Base-by-base conservation (phyloP, 1,140 invertebrate genomes). In the Drosophila ercepeae region DNA sequence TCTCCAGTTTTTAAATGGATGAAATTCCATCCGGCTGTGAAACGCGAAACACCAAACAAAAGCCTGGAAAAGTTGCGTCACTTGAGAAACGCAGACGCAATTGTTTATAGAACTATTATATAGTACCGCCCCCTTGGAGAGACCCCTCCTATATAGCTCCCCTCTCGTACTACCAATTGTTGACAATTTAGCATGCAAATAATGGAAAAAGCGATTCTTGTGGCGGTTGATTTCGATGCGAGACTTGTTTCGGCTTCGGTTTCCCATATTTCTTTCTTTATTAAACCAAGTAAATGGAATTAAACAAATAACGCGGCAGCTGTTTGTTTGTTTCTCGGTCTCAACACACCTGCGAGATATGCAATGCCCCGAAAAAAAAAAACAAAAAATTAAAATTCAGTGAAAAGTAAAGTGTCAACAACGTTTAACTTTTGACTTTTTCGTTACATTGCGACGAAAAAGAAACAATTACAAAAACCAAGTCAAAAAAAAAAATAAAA, bases 341-440 rank as follows among this genome's bases (percentile, higher is more conserved):
- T 78, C 60, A 73, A 78, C 75, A 78, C 75, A 78, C 75, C 75
- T 77, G 75, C 59, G 42, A 54, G 21, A 2, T 2, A 29, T 77
- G 75, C 69, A 78, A 23, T 61, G 51, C 41, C 68, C 51, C 46
- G 72, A 78, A 71, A 58, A 50, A n/a, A 53, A 13, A 50, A 50
- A 11, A 11, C 19, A 21, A 50, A 19, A 2, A 4, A 63, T 63
- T 48, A 23, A 64, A 63, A 61, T 61, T 64, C 60, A 60, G 29
- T 32, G 29, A 32, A 32, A 32, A 44, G 19, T 45, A 53, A 67
- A 67, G 64, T 67, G 48, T 67, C 60, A 67, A 67, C 60, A 53
- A 39, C 27, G 39, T 67, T 67, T 64, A 67, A 67, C 63, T 51
- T 61, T 64, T 64, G 63, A 65, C 27, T 67, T 42, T 9, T 52